These are phyloP conservation scores for Sinosuthora webbiana DNA, from an alignment of 2,113 vertebrate genomes.

Conservation along the genomic window DNA sequence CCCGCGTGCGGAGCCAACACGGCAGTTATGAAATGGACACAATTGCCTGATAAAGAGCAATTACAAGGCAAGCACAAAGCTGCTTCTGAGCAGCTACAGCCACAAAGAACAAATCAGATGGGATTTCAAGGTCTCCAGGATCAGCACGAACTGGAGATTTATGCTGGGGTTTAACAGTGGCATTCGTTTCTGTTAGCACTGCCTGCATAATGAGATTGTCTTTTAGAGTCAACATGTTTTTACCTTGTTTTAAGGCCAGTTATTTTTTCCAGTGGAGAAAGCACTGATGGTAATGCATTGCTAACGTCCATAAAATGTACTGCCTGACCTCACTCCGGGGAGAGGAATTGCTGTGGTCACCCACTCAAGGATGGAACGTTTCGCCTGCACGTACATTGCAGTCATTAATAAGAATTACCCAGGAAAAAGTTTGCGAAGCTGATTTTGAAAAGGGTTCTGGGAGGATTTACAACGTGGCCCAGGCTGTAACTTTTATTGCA, in stretches of 20 bases:
- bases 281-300: background rate
- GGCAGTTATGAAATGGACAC: background rate
- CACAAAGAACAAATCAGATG: constrained; percentile 47
- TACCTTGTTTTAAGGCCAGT: constrained; percentile 8
- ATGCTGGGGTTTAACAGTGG: background rate
- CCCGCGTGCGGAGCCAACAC: background rate
- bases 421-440: background rate
- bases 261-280: background rate
- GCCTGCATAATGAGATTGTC: constrained; percentile 46
- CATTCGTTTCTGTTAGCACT: constrained; percentile 19
- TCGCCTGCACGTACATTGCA: background rate
- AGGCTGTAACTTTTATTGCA: background rate
- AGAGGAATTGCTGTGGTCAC: constrained; percentile 1
- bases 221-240: background rate
- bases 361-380: background rate
- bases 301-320: background rate
- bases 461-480: background rate
- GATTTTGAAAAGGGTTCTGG: background rate
- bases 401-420: constrained; percentile 26
- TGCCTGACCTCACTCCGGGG: background rate
- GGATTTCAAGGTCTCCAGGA: constrained; percentile 49
- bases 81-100: background rate
- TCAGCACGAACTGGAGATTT: constrained; percentile 42
- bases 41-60: constrained; percentile 43
- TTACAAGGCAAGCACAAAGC: constrained; percentile 43